Evolutionary conservation across 2,797 vertebrate species (phyloP), one percentile per base, ranked within the genome.

Genomic region (Tragopan temminckii): DNA sequence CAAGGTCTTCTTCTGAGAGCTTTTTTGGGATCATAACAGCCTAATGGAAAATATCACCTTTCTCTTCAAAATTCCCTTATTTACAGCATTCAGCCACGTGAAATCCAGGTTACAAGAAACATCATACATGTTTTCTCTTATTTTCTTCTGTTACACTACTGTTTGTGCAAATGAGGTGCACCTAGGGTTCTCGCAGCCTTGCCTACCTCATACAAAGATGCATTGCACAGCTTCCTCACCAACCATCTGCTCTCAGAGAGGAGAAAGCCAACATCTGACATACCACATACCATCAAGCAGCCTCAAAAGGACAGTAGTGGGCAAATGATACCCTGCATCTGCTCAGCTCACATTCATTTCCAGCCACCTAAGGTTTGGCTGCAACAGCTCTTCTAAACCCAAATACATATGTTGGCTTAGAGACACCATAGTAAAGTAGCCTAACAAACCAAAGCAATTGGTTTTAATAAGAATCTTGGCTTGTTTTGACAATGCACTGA

Each of bases 381-480:
- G 91, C 14, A 88, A 58, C 72, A 64, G 59, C 53, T 50, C 74
- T 79, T 67, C 77, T 59, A 82, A 97, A 87, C 68, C 62, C 80
- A 83, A 50, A 61, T 77, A 87, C 90, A 89, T 91, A 74, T 91
- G 89, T 75, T 95, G 95, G 80, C 92, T 94, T 80, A 57, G 66
- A 95, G 80, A 57, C 83, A 92, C 85, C 78, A 57, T 40, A 83
- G 85, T 50, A 88, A 94, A 95, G 89, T 59, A 92, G 93, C 85
- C 95, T 80, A 71, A 91, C 85, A 95, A 93, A 95, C 93, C 93
- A 85, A 86, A 88, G 85, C 85, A 90, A 96, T 96, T 93, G 94
- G 95, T 96, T 97, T 97, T 92, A 95, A 94, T 93, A 94, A 95
- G 92, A 78, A 53, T 87, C 90, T 92, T 95, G 93, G 93, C 96